These are phyloP conservation scores for Pluvianellus socialis DNA, from an alignment of 2,113 vertebrate species.

Conservation along the genomic window DNA sequence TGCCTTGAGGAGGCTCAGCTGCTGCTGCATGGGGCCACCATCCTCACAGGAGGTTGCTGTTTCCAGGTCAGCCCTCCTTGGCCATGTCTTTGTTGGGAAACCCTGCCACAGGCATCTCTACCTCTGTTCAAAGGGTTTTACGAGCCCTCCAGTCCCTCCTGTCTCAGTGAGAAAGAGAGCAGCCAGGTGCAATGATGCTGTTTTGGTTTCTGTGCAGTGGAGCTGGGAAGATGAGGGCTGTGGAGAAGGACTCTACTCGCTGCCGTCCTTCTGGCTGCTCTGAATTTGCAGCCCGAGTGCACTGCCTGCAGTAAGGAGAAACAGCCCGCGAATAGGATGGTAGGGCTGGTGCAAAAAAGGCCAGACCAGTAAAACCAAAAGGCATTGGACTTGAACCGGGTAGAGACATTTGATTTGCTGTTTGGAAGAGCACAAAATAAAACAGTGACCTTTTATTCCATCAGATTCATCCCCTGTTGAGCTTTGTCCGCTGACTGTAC, in stretches of 20 bases:
- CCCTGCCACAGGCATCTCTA: not conserved
- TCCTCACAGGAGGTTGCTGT: not conserved
- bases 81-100: not conserved
- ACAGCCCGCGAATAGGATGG: not conserved
- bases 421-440: not conserved
- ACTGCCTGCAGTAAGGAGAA: not conserved
- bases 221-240: not conserved
- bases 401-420: not conserved
- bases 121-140: not conserved
- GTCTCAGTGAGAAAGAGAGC: not conserved
- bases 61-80: not conserved
- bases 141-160: not conserved
- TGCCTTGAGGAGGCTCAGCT: not conserved
- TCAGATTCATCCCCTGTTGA: not conserved
- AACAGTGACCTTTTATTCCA: not conserved
- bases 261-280: not conserved
- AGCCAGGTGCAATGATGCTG: not conserved
- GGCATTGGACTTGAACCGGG: not conserved
- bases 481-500: not conserved
- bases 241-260: not conserved
- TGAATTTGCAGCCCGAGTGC: not conserved
- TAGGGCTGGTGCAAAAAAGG: not conserved
- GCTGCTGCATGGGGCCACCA: not conserved
- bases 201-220: not conserved
- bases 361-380: not conserved